Conservation (phyloP, 2,113 vertebrate genomes). For the Semnornis frantzii region DNA sequence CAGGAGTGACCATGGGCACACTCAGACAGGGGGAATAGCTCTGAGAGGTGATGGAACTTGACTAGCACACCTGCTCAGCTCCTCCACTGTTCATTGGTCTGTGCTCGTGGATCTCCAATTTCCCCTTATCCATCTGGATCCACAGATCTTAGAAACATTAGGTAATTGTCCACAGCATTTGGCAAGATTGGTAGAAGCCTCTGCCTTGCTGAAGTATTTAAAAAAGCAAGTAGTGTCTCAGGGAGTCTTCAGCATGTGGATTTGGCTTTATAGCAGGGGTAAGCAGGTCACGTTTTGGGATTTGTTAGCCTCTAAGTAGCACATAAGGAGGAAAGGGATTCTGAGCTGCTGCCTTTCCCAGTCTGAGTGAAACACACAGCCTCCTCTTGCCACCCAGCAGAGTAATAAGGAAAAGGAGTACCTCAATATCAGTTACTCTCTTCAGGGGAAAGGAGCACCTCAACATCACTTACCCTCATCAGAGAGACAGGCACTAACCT, state of each 20-base stretch:
- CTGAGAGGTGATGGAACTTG: neutral
- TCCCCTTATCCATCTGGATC: neutral
- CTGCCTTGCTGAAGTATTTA: neutral
- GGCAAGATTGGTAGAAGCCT: neutral
- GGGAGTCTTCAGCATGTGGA: neutral
- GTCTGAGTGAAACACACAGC: rapidly evolving
- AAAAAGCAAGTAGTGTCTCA: neutral
- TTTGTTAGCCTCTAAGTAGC: neutral
- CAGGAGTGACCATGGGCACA: rapidly evolving
- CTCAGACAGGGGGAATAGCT: neutral
- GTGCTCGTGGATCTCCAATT: neutral
- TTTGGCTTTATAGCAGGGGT: neutral
- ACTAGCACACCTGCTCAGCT: neutral
- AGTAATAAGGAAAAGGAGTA: neutral
- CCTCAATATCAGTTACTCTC: neutral
- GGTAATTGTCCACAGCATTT: neutral
- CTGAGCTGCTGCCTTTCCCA: neutral
- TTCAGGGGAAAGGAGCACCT: neutral
- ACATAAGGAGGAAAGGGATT: neutral
- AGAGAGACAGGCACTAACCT: neutral
- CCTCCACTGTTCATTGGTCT: neutral
- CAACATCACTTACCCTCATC: neutral
- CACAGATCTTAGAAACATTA: neutral
- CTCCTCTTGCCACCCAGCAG: neutral
- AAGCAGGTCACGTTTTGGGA: neutral